A percentile compares a stretch with the other conserved stretches of the same genome.
phyloP scores from a whole-genome alignment of 1,140 invertebrate genomes.

The Panulirus ornatus region DNA sequence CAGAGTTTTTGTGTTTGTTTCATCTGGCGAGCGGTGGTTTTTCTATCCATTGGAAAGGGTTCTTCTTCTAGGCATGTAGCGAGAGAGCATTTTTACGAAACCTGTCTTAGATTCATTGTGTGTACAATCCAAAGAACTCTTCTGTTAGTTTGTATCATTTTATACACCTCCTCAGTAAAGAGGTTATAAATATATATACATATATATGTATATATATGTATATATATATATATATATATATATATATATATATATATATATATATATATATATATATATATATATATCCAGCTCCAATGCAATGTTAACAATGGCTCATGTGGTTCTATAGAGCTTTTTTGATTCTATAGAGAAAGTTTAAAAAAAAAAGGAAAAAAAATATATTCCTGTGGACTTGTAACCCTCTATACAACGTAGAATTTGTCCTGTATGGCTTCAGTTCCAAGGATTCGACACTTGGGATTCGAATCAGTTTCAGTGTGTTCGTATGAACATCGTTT shows the following conservation, averaged over 20 bases:
- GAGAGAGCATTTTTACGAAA: not conserved
- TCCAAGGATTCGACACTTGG: no score
- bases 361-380: not conserved
- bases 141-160: not conserved
- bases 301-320: not conserved
- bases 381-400: not conserved
- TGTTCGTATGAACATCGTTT: not conserved
- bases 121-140: not conserved
- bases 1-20: no score
- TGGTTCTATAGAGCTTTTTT: not conserved
- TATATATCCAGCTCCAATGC: not conserved
- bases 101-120: not conserved
- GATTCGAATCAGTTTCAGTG: no score
- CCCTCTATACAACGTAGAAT: no score
- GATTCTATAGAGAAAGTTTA: not conserved
- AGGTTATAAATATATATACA: not conserved
- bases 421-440: no score
- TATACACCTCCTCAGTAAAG: not conserved
- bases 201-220: slow-evolving; percentile 7
- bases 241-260: slow-evolving; percentile 14
- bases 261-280: not conserved
- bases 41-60: no score
- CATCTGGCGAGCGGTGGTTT: no score
- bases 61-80: no score
- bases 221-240: slow-evolving; percentile 12